A percentile compares a stretch with the other conserved stretches of the same genome.
These are phyloP conservation scores for Pangasius mekongensis DNA, from an alignment of 2,797 vertebrate species.

Conservation along the genomic window DNA sequence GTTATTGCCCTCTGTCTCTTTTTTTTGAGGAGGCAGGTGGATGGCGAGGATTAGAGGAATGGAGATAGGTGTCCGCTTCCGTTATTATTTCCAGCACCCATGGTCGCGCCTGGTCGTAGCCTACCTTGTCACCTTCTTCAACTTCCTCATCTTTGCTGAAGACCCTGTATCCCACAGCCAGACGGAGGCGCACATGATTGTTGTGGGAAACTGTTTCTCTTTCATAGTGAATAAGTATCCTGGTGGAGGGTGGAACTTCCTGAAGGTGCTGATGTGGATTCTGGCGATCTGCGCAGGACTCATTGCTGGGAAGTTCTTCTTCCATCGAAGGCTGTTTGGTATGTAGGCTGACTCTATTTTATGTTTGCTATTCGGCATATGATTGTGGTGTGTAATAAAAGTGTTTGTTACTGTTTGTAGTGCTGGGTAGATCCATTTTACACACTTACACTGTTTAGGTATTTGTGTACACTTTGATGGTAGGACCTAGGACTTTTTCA, in stretches of 20 bases:
- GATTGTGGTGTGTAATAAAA: not conserved
- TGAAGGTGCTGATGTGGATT: slow-evolving; percentile 93
- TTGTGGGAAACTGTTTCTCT: slow-evolving; percentile 98
- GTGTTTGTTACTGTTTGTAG: not conserved
- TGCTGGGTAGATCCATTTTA: not conserved
- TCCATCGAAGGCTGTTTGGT: slow-evolving; percentile 95
- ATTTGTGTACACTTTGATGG: not conserved
- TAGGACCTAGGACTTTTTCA: not conserved
- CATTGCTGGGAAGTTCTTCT: slow-evolving; percentile 93
- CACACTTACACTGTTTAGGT: not conserved
- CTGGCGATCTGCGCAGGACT: slow-evolving; percentile 89
- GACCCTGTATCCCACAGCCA: slow-evolving; percentile 97
- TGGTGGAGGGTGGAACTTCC: slow-evolving; percentile 85
- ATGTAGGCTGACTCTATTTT: slow-evolving; percentile 56
- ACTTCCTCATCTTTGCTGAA: slow-evolving; percentile 97
- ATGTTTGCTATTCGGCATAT: not conserved
- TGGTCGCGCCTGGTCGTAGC: slow-evolving; percentile 95
- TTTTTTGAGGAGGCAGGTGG: slow-evolving; percentile 72
- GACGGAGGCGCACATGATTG: slow-evolving; percentile 92
- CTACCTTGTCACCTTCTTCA: slow-evolving; percentile 97
- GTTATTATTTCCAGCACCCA: slow-evolving; percentile 98
- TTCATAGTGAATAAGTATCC: slow-evolving; percentile 97
- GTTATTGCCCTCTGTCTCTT: slow-evolving; percentile 29
- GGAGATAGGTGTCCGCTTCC: slow-evolving; percentile 90
- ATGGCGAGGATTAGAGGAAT: slow-evolving; percentile 78